Conservation (phyloP, 1,140 invertebrate species). For the Drosophila asahinai region DNA sequence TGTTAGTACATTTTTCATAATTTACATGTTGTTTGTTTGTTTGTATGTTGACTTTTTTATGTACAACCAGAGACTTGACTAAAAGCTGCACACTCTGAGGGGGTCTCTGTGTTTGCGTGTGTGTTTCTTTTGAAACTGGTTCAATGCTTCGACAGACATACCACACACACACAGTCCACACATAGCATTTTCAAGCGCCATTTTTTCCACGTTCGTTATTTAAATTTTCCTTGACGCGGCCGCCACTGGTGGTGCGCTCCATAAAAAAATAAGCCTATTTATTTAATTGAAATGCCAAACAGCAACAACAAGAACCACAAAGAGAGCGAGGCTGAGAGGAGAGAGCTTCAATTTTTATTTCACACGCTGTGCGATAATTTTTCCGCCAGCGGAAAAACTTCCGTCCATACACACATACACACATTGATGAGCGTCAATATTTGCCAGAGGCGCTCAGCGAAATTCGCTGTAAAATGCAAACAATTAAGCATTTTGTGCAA, state of each 20-base stretch:
- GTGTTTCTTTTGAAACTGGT: slow-evolving; percentile 61
- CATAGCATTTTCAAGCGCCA: slow-evolving; percentile 36
- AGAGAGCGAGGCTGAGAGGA: not conserved
- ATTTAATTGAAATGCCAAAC: slow-evolving; percentile 77
- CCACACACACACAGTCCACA: slow-evolving; percentile 12
- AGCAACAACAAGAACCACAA: slow-evolving; percentile 41
- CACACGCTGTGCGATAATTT: slow-evolving; percentile 68
- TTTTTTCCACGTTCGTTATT: slow-evolving; percentile 63
- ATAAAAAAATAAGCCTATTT: slow-evolving; percentile 80
- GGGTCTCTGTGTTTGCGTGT: slow-evolving; percentile 11
- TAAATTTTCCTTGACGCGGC: slow-evolving; percentile 69
- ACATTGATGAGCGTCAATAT: slow-evolving; percentile 67
- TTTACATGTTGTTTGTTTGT: slow-evolving; percentile 78
- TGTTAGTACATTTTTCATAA: slow-evolving; percentile 83
- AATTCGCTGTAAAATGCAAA: slow-evolving; percentile 77
- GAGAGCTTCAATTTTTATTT: slow-evolving; percentile 40
- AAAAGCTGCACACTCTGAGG: slow-evolving; percentile 61
- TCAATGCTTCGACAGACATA: slow-evolving; percentile 58
- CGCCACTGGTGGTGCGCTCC: slow-evolving; percentile 15
- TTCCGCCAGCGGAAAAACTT: slow-evolving; percentile 52
- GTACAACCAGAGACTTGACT: slow-evolving; percentile 76
- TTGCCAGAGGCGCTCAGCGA: slow-evolving; percentile 53
- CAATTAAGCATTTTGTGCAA: slow-evolving; percentile 80
- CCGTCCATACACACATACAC: slow-evolving; percentile 18
- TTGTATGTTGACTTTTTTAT: slow-evolving; percentile 81